Base-by-base conservation (phyloP, 2,113 vertebrate species). In the Burhinus oedicnemus region DNA sequence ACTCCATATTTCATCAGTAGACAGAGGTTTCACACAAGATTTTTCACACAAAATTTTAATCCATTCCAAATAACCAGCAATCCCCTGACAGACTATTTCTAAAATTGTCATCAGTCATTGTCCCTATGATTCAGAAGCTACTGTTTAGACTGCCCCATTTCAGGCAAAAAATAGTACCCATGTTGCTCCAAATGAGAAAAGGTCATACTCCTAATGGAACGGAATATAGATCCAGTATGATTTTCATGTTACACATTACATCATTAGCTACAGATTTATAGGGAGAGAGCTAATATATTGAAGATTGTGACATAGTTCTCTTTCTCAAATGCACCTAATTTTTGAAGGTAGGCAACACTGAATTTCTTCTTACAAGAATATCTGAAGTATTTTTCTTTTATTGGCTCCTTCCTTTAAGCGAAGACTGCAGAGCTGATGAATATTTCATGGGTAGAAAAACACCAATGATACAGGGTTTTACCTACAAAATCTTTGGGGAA, bases 201-300 rank as follows among this genome's bases (percentile, higher is more conserved):
- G 70, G 30, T 81, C 72, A 52, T 69, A 82, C 89, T 90, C 89
- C 86, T 96, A 89, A 91, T 90, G 89, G 94, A 96, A 87, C 54
- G 78, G 94, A 97, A 94, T 97, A 96, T 96, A 97, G 97, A 97
- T 97, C 70, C 83, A 80, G 54, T 77, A 66, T 72, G 91, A 95
- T 96, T 96, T 97, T 91, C 91, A 95, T 91, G 89, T 97, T 98
- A 97, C 89, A 96, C 77, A 95, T 98, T 97, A 96, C 97, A 98
- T 98, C 98, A 97, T 98, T 98, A 98, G 95, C 96, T 97, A 80
- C 92, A 98, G 93, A 95, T 97, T 95, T 97, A 92, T 94, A 93
- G 87, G 84, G 91, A 98, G 96, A 97, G 89, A 97, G 94, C 96
- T 97, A 96, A 98, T 96, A 96, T 91, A 96, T 97, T 98, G 97